These are phyloP conservation scores for Graptemys geographica DNA, from an alignment of 2,797 vertebrate genomes.

Conservation along the genomic window DNA sequence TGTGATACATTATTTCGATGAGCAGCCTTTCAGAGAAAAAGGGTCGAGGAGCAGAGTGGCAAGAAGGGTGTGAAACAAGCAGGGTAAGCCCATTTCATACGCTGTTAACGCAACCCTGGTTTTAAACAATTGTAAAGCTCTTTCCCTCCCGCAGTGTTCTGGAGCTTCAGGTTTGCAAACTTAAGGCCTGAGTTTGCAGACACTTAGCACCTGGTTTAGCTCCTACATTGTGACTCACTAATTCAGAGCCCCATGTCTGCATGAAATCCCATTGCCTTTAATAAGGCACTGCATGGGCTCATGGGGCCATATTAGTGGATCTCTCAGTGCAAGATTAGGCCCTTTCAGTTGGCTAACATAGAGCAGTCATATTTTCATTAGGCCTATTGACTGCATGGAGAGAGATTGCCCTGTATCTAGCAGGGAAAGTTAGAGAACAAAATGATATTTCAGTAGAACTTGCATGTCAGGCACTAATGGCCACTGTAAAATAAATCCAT, in stretches of 20 bases:
- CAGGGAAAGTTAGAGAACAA: not conserved
- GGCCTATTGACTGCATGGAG: not conserved
- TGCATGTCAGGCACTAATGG: not conserved
- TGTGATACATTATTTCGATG: not conserved
- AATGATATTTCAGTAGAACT: not conserved
- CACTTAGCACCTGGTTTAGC: too few relatives aligned
- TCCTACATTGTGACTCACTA: not conserved
- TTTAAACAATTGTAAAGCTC: not conserved
- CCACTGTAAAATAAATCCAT: not conserved
- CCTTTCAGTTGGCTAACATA: not conserved
- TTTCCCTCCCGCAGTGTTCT: not conserved
- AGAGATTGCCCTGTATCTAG: constrained; percentile 3
- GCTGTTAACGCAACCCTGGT: not conserved
- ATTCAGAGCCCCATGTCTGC: not conserved
- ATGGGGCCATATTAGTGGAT: rapidly evolving
- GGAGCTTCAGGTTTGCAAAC: not conserved
- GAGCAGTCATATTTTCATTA: not conserved
- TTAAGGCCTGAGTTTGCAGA: too few relatives aligned
- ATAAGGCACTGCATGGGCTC: not conserved
- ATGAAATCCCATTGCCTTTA: not conserved
- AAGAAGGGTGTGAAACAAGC: not conserved
- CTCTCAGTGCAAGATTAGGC: not conserved
- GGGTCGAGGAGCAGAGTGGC: not conserved
- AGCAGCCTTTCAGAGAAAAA: not conserved
- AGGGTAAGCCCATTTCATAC: rapidly evolving